phyloP scores from a whole-genome alignment of 1,140 invertebrate species.

The Fopius arisanus region DNA sequence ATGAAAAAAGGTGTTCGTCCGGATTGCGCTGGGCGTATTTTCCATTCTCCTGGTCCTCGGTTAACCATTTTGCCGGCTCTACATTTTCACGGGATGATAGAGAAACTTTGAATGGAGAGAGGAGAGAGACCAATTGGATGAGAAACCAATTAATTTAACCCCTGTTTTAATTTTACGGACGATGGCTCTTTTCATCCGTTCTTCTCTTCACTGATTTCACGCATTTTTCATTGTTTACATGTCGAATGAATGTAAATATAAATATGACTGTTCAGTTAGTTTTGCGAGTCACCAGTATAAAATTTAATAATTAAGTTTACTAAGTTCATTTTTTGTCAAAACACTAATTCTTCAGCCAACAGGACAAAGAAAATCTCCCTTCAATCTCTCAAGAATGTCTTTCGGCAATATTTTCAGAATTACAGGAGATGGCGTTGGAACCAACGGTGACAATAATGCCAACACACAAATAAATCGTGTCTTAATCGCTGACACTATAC shows the following conservation, averaged over 20 bases:
- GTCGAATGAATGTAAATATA: background rate
- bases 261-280: background rate
- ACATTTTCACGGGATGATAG: background rate
- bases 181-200: slow-evolving; percentile 13
- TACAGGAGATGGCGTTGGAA: too few relatives aligned
- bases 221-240: background rate
- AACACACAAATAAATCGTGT: too few relatives aligned
- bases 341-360: too few relatives aligned
- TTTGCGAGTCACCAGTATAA: too few relatives aligned
- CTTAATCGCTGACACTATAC: too few relatives aligned
- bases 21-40: slow-evolving; percentile 20
- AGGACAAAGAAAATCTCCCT: too few relatives aligned
- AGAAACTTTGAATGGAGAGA: background rate
- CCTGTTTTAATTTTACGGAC: slow-evolving; percentile 33
- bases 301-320: too few relatives aligned
- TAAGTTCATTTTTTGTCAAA: too few relatives aligned
- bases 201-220: background rate
- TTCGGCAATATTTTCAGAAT: too few relatives aligned
- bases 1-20: slow-evolving; percentile 23
- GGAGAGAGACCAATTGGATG: slow-evolving; percentile 4
- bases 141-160: slow-evolving; percentile 33
- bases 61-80: slow-evolving; percentile 25
- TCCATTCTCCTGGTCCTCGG: slow-evolving; percentile 7
- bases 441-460: too few relatives aligned
- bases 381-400: too few relatives aligned